phyloP scores from a whole-genome alignment of 2,113 vertebrate genomes.

The Aptenodytes patagonicus region DNA sequence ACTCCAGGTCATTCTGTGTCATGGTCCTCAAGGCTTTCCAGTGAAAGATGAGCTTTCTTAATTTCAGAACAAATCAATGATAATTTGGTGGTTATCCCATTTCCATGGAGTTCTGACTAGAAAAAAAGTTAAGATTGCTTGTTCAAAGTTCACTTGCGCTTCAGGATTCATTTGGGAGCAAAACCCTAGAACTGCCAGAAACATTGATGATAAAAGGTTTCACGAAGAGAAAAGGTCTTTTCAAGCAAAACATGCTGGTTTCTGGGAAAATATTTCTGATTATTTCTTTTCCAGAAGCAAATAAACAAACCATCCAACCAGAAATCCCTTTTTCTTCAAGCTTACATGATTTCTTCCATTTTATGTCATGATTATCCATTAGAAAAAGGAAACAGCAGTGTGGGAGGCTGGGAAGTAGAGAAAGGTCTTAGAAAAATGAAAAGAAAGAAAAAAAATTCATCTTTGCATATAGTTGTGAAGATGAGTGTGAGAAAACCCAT shows the following conservation, averaged over 20 bases:
- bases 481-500: background rate
- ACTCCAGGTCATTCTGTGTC: background rate
- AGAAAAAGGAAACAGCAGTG: background rate
- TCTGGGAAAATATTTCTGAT: background rate
- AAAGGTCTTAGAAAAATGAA: background rate
- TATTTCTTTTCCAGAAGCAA: background rate
- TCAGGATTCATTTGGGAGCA: slow-evolving; percentile 9
- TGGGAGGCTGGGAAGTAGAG: background rate
- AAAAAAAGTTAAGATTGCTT: background rate
- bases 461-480: background rate
- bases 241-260: background rate
- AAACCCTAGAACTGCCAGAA: background rate
- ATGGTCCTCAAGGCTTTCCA: background rate
- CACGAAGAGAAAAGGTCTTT: background rate
- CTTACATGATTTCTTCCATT: background rate
- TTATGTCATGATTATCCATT: background rate
- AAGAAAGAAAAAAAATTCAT: background rate
- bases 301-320: background rate
- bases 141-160: background rate
- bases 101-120: background rate
- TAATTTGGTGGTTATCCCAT: background rate
- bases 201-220: background rate
- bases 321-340: background rate
- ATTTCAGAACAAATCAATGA: background rate
- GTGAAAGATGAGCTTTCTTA: background rate